These are phyloP conservation scores for Chaetogeoica ovagalla DNA, from an alignment of 2,888 invertebrate species.

Conservation along the genomic window DNA sequence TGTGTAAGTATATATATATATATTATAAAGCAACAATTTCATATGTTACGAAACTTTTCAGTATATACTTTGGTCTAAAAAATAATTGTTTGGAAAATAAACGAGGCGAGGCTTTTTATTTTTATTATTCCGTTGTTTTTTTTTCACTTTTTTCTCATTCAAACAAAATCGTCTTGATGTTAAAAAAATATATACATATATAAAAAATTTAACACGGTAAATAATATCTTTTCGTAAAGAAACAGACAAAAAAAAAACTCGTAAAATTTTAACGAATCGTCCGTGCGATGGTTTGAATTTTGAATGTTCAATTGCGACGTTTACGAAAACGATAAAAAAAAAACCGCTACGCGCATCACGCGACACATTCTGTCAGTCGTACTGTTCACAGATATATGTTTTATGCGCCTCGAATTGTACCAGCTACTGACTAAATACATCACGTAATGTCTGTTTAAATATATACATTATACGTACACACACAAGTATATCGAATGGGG, in stretches of 20 bases:
- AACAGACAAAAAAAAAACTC: not conserved
- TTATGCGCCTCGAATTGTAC: not conserved
- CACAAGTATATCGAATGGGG: not conserved
- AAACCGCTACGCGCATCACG: not conserved
- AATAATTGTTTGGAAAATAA: conserved; percentile 12
- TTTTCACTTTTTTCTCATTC: conserved; percentile 14
- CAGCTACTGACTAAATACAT: not conserved
- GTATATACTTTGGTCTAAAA: not conserved
- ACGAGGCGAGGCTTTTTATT: not conserved
- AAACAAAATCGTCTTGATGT: not conserved
- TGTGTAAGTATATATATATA: not conserved
- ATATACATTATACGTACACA: not conserved
- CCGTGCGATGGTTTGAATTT: not conserved
- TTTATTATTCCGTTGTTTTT: conserved; percentile 30
- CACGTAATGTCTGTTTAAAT: not conserved
- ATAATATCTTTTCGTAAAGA: too few species aligned
- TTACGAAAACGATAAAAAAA: not conserved
- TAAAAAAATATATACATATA: not conserved
- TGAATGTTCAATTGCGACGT: not conserved
- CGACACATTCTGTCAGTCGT: not conserved
- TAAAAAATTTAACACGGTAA: not conserved
- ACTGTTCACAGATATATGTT: not conserved
- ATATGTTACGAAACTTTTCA: not conserved
- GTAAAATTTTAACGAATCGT: conserved; percentile 5
- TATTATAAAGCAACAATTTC: not conserved